These are phyloP conservation scores for Amphibalanus amphitrite DNA, from an alignment of 1,140 invertebrate species.

Conservation along the genomic window DNA sequence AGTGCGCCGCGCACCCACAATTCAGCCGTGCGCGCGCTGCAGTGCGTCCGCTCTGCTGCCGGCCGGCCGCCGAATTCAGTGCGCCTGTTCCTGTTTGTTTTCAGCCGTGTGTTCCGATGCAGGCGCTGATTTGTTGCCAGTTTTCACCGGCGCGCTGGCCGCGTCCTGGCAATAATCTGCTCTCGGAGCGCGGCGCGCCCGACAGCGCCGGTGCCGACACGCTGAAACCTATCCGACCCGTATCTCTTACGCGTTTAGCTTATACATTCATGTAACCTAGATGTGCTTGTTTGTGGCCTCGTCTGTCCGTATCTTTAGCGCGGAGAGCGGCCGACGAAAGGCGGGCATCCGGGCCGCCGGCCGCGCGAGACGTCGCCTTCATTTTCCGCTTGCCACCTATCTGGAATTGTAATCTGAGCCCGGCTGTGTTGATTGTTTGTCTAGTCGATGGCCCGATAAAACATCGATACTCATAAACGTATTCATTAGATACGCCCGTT, in stretches of 20 bases:
- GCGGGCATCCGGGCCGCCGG: background rate
- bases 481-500: background rate
- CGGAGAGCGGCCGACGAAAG: background rate
- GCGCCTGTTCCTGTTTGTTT: background rate
- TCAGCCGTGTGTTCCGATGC: background rate
- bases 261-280: conserved; percentile 1
- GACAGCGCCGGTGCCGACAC: no score
- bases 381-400: background rate
- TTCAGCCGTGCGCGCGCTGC: background rate
- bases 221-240: background rate
- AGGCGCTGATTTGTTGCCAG: background rate
- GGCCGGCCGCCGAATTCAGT: background rate
- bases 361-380: background rate
- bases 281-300: background rate
- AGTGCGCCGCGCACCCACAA: background rate
- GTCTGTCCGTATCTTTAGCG: background rate
- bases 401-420: background rate
- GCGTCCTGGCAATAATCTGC: background rate
- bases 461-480: conserved; percentile 1
- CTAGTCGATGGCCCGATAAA: background rate
- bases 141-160: background rate
- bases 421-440: background rate
- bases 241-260: background rate
- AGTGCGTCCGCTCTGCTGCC: no score
- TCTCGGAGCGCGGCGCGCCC: background rate